Conservation (phyloP, 2,797 vertebrate species). For the Scomberomorus guttatus region DNA sequence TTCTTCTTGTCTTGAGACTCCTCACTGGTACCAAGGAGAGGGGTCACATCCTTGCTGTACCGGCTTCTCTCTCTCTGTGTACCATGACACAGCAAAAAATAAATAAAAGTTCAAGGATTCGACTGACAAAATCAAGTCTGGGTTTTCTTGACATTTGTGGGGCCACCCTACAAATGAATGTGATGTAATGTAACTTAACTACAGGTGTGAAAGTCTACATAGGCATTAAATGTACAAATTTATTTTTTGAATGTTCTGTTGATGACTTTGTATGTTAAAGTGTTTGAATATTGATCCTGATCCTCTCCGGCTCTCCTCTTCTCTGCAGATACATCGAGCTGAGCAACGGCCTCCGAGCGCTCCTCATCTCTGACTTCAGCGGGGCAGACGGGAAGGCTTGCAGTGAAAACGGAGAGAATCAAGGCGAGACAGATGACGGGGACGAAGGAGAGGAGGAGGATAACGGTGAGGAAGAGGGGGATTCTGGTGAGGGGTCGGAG, state of each 20-base stretch:
- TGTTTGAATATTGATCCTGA: not conserved
- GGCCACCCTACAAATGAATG: not conserved
- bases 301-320: not conserved
- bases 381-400: slow-evolving; percentile 75
- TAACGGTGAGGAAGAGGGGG: slow-evolving; percentile 69
- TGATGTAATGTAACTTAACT: not conserved
- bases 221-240: not conserved
- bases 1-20: too few relatives aligned
- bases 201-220: not conserved
- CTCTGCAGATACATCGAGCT: slow-evolving; percentile 90
- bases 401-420: slow-evolving; percentile 40
- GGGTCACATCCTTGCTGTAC: too few relatives aligned
- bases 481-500: slow-evolving; percentile 70
- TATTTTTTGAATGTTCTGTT: not conserved
- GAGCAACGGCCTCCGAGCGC: slow-evolving; percentile 90
- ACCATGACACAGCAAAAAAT: too few relatives aligned
- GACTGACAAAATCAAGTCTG: too few relatives aligned
- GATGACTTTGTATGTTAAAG: too few relatives aligned
- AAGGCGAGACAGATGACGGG: slow-evolving; percentile 14
- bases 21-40: too few relatives aligned
- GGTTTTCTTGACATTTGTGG: too few relatives aligned
- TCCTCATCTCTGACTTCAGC: slow-evolving; percentile 94
- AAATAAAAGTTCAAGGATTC: too few relatives aligned
- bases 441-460: slow-evolving; percentile 79
- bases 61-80: too few relatives aligned